Base-by-base conservation (phyloP, 2,888 invertebrate species). In the Eristalis arbustorum region DNA sequence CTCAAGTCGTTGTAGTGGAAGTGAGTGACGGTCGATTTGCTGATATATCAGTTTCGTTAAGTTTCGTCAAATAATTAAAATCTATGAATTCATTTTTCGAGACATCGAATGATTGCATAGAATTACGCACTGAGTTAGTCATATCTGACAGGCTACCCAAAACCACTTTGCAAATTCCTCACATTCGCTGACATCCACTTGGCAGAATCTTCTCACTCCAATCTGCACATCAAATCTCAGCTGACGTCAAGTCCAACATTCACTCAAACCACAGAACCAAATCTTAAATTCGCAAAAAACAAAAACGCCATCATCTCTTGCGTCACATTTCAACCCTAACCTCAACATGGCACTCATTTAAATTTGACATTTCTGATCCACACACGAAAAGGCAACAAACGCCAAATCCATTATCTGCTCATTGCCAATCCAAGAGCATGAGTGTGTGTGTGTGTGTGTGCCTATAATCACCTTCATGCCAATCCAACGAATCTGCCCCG, bases 311-410 rank as follows among this genome's bases (percentile, higher is more conserved):
- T 10, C 40, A 31, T 68, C 62, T 78, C 18, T 68, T 78, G 66
- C 64, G 68, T 64, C 62, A 66, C 34, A 71, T 71, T 77, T 56
- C 57, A 28, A 25, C 59, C 42, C 57, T 62, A 67, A 62, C 28
- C 59, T 57, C 61, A 49, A 57, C 56, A 42, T 23, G 28, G 31
- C 63, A 66, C 62, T 81, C 77, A 85, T 80, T 84, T 78, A 81
- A 81, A 81, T 85, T 78, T 85, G 81, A 82, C 85, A 85, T 85
- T 85, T 81, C 49, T 64, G 76, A 80, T 71, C 63, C 66, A 68
- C 77, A 57, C 69, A 77, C 69, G 28, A 56, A 63, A 68, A 69
- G 56, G 63, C 49, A 63, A 79, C 57, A 71, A 72, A 80, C 56
- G 67, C 64, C 40, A 79, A 63, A 49, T 71, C 68, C 80, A 64